Percentiles rank a stretch among this genome's conserved stretches.
phyloP scores from a whole-genome alignment of 2,888 invertebrate genomes.

The Liopterus haemorrhoidalis region DNA sequence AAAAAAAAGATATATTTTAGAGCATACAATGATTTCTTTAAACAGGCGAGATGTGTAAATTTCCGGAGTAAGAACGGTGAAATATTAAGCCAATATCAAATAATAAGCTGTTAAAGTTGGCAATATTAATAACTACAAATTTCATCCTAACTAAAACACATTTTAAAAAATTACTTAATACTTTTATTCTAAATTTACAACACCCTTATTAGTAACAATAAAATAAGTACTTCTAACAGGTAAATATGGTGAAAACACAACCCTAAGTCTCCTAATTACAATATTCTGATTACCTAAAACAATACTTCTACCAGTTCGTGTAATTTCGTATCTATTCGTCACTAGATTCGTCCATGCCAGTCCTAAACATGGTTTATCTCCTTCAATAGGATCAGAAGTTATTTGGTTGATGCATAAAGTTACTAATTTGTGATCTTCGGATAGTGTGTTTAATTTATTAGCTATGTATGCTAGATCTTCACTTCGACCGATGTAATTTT shows the following conservation, averaged over 20 bases:
- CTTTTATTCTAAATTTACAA: too few species aligned
- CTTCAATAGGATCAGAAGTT: conserved; percentile 39
- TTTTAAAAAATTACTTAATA: too few species aligned
- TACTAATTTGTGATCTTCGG: conserved; percentile 51
- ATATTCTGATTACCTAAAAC: conserved; percentile 28
- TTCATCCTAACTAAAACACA: too few species aligned
- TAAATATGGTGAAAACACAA: conserved; percentile 56
- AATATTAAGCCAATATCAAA: too few species aligned
- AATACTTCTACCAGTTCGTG: conserved; percentile 36
- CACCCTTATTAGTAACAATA: conserved; percentile 48
- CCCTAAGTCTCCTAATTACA: conserved; percentile 46
- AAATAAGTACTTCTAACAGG: conserved; percentile 48
- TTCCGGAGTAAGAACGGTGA: too few species aligned
- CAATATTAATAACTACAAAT: too few species aligned
- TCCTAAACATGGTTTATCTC: conserved; percentile 55
- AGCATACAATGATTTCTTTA: too few species aligned
- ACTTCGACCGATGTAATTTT: conserved; percentile 48
- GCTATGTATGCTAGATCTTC: conserved; percentile 54
- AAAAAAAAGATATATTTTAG: too few species aligned
- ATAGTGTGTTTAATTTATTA: conserved; percentile 51
- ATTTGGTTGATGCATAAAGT: conserved; percentile 70
- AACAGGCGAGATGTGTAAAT: too few species aligned
- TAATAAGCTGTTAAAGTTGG: too few species aligned
- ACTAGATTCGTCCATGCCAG: conserved; percentile 62
- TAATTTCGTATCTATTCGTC: conserved; percentile 53